These are phyloP conservation scores for Charina bottae DNA, from an alignment of 2,113 vertebrate species.

Conservation along the genomic window DNA sequence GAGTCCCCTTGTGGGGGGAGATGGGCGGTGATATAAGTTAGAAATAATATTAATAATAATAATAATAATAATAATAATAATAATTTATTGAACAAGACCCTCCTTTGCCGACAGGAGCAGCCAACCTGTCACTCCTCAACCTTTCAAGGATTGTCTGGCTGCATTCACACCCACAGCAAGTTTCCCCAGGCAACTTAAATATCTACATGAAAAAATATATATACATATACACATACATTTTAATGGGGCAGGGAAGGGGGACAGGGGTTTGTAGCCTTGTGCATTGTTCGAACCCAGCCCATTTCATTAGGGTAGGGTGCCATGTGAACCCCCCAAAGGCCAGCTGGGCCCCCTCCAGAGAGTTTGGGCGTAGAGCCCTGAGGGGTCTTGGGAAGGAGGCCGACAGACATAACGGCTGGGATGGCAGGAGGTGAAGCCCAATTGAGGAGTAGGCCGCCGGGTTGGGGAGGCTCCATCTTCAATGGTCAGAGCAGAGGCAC, in stretches of 20 bases:
- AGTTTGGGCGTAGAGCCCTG: neutral
- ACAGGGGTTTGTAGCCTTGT: neutral
- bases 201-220: neutral
- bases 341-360: neutral
- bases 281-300: neutral
- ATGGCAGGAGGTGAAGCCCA: too few species aligned
- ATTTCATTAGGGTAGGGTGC: neutral
- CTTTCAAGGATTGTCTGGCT: neutral
- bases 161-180: neutral
- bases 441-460: too few species aligned
- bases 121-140: slow-evolving; percentile 4
- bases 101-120: neutral
- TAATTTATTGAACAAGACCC: slow-evolving; percentile 18
- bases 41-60: too few species aligned
- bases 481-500: too few species aligned
- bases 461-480: too few species aligned
- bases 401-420: too few species aligned
- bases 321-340: neutral
- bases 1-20: too few species aligned
- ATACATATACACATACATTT: neutral
- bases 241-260: neutral
- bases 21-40: too few species aligned
- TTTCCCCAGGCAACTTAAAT: neutral
- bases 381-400: neutral
- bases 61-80: too few species aligned